These are phyloP conservation scores for Allygus modestus DNA, from an alignment of 2,888 invertebrate genomes.

Conservation along the genomic window DNA sequence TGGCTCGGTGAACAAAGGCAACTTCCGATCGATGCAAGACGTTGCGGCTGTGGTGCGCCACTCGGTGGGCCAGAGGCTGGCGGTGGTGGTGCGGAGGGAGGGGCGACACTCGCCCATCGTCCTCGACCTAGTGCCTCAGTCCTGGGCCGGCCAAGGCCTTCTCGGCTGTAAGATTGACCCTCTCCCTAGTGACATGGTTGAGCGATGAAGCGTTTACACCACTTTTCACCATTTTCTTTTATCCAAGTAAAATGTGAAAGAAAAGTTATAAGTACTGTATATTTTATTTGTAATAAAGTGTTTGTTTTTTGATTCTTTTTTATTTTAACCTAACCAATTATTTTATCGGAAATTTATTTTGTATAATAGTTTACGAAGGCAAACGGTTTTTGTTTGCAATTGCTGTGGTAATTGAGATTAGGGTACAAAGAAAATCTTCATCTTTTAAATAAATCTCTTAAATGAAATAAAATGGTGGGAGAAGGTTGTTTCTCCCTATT, in stretches of 20 bases:
- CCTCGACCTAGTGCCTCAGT: slow-evolving; percentile 82
- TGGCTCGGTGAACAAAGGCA: slow-evolving; percentile 84
- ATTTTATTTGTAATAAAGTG: neutral
- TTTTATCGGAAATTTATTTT: too few species aligned
- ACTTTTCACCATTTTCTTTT: neutral
- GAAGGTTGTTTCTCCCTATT: too few species aligned
- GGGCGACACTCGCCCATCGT: slow-evolving; percentile 69
- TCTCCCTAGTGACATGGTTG: slow-evolving; percentile 74
- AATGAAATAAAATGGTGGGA: too few species aligned
- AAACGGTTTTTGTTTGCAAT: too few species aligned
- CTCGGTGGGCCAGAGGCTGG: slow-evolving; percentile 71
- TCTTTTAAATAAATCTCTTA: too few species aligned
- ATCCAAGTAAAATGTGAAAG: neutral
- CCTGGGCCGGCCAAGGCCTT: slow-evolving; percentile 88
- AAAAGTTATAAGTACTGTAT: neutral
- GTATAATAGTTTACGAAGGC: too few species aligned
- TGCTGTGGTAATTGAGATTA: too few species aligned
- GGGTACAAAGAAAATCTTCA: too few species aligned
- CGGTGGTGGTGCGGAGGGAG: slow-evolving; percentile 74
- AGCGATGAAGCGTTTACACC: slow-evolving; percentile 72
- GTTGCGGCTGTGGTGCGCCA: slow-evolving; percentile 82
- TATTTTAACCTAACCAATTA: neutral
- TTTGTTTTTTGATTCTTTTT: neutral
- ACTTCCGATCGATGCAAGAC: slow-evolving; percentile 84
- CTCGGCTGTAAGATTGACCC: slow-evolving; percentile 84